phyloP scores from a whole-genome alignment of 1,140 invertebrate genomes.

The Amyelois transitella region DNA sequence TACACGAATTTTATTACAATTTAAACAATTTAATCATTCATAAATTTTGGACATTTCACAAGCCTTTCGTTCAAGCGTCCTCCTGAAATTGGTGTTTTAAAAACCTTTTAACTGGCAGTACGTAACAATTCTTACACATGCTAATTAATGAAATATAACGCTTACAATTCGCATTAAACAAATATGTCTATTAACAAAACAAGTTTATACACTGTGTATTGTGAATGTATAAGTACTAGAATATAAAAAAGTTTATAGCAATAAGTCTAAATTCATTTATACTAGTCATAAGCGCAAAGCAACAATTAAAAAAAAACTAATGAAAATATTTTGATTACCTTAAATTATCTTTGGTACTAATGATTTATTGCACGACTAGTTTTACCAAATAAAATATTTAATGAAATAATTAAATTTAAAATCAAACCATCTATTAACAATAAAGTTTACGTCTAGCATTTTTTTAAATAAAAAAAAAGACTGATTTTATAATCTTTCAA shows the following conservation, averaged over 20 bases:
- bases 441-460: slow-evolving; percentile 38
- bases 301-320: too few relatives aligned
- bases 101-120: slow-evolving; percentile 67
- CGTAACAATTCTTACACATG: slow-evolving; percentile 53
- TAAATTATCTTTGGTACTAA: too few relatives aligned
- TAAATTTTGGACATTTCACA: slow-evolving; percentile 19
- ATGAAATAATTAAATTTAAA: too few relatives aligned
- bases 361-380: too few relatives aligned
- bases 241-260: slow-evolving; percentile 44
- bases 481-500: slow-evolving; percentile 18
- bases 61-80: slow-evolving; percentile 30
- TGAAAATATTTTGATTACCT: too few relatives aligned
- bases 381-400: too few relatives aligned
- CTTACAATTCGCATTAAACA: slow-evolving; percentile 46
- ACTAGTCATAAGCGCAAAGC: too few relatives aligned
- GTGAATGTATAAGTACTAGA: too few relatives aligned
- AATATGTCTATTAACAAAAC: slow-evolving; percentile 42
- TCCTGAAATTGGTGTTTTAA: slow-evolving; percentile 55
- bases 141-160: slow-evolving; percentile 23
- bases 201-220: slow-evolving; percentile 23
- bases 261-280: slow-evolving; percentile 36
- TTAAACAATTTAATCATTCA: not conserved
- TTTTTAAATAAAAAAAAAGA: slow-evolving; percentile 23
- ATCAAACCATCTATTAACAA: slow-evolving; percentile 19
- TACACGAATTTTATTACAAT: not conserved